Base-by-base conservation (phyloP, 2,888 invertebrate species). In the Amorpha juglandis region DNA sequence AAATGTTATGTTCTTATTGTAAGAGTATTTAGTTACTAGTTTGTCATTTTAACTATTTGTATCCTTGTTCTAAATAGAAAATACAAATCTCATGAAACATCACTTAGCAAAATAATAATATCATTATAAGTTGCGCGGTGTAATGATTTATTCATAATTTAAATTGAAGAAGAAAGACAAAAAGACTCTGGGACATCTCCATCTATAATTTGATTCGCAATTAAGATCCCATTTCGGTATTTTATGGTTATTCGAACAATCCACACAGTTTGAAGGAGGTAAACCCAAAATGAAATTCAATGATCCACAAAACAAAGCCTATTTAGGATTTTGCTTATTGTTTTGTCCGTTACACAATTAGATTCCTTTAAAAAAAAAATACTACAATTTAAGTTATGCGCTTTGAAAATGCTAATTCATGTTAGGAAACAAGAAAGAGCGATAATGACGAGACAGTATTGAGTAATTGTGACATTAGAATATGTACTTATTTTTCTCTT, bases 211-310 rank as follows among this genome's bases (percentile, higher is more conserved):
- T 79, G 78, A 83, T 82, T 79, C 71, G 73, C 74, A 83, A 86
- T 87, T 85, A 86, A 83, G 81, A 84, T 78, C 70, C 78, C 79
- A 84, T 80, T 58, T 58, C 79, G 76, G 77, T 79, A 84, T 86
- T 86, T 84, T 75, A 81, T 80, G 82, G 79, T 79, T 81, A 82
- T 85, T 81, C 75, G 75, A 81, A 80, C 78, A 83, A 82, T 84
- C 79, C 78, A 70, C 74, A 70, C 80, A 81, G 76, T 83, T 82
- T 81, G 78, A 80, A 80, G 78, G 78, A 81, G 79, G 81, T 83
- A 79, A 79, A 74, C 80, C 74, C 68, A 71, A 82, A 85, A 84
- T 82, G 71, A 84, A 84, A 82, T 82, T 78, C 83, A 85, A 87
- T 83, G 81, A 82, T 80, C 78, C 75, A 75, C 75, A 78, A 81